These are phyloP conservation scores for Saccostrea cuccullata DNA, from an alignment of 1,140 invertebrate species.

Conservation along the genomic window DNA sequence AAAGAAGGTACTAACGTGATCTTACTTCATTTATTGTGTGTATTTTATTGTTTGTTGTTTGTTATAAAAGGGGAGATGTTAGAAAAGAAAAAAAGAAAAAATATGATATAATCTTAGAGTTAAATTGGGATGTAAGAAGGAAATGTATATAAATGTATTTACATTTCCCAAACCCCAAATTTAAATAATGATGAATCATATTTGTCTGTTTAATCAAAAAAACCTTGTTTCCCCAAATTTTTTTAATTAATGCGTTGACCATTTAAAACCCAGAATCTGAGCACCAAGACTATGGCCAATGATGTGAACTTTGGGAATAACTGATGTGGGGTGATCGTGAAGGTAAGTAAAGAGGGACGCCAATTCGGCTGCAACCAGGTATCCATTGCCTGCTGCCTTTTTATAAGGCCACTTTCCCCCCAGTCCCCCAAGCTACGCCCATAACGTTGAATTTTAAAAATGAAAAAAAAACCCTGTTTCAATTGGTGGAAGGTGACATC, in stretches of 20 bases:
- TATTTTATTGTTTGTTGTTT: too few species aligned
- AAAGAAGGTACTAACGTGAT: not conserved
- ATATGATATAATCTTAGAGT: too few species aligned
- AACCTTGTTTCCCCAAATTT: constrained; percentile 85
- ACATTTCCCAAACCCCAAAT: too few species aligned
- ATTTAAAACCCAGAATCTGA: constrained; percentile 91
- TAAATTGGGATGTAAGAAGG: too few species aligned
- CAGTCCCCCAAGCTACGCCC: constrained; percentile 95
- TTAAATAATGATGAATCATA: too few species aligned
- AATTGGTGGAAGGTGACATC: too few species aligned
- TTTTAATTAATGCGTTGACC: constrained; percentile 88
- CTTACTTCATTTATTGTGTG: not conserved
- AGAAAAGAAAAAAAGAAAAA: too few species aligned
- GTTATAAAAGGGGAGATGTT: too few species aligned
- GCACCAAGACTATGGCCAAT: constrained; percentile 95
- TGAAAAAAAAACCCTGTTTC: not conserved
- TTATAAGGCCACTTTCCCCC: constrained; percentile 91
- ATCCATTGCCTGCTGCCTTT: constrained; percentile 92
- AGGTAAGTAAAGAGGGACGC: constrained; percentile 84
- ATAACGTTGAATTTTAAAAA: constrained; percentile 85
- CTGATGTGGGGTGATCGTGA: constrained; percentile 41
- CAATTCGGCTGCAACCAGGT: constrained; percentile 93
- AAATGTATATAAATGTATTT: too few species aligned
- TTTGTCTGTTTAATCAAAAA: not conserved
- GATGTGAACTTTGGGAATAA: constrained; percentile 82